Percentiles rank a stretch among this genome's conserved stretches.
Evolutionary conservation across 2,113 vertebrate genomes (phyloP).

Genomic region (Heterochromis multidens): DNA sequence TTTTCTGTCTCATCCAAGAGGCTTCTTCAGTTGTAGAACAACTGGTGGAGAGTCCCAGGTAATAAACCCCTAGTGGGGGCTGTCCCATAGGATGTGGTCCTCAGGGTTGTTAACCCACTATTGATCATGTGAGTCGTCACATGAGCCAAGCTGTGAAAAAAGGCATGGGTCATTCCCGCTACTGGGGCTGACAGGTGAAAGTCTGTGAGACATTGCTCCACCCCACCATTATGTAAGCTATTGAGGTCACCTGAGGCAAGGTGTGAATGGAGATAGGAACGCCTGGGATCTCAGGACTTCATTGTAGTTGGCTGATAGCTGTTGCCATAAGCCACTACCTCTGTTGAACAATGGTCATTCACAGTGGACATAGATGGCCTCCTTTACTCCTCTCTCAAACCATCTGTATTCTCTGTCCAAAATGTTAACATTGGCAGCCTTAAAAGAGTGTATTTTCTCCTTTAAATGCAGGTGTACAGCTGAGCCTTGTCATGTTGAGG

Average conservation of each 20-base stretch:
- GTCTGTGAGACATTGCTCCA: not conserved
- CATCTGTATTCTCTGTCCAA: not conserved
- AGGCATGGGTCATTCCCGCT: not conserved
- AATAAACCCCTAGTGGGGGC: not conserved
- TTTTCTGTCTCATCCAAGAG: rapidly evolving
- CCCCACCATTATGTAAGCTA: too few species aligned
- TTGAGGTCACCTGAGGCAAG: too few species aligned
- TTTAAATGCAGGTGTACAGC: not conserved
- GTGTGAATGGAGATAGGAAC: too few species aligned
- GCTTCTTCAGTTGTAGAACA: not conserved
- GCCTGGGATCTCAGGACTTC: too few species aligned
- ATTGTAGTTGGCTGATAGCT: not conserved
- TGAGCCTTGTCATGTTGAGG: not conserved
- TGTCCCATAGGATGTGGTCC: not conserved
- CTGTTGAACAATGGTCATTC: not conserved
- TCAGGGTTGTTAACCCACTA: not conserved
- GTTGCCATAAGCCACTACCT: rapidly evolving
- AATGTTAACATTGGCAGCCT: not conserved
- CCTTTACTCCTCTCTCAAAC: not conserved
- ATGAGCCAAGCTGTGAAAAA: not conserved
- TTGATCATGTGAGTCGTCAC: not conserved
- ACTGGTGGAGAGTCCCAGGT: not conserved
- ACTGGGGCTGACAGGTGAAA: not conserved
- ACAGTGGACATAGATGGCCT: not conserved
- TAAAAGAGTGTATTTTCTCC: not conserved